These are phyloP conservation scores for Clepsis dumicolana DNA, from an alignment of 2,888 invertebrate genomes.

Conservation along the genomic window DNA sequence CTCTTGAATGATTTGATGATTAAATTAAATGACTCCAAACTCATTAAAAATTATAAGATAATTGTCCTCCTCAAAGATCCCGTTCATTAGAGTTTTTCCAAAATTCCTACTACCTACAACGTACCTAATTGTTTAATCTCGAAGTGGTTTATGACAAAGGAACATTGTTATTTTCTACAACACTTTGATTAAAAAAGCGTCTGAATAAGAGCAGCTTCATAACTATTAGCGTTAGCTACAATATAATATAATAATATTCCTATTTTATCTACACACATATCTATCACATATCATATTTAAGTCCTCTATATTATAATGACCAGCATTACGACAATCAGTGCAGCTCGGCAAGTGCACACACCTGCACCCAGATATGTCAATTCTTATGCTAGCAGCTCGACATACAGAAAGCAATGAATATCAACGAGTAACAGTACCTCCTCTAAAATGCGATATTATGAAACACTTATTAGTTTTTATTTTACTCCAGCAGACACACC, in stretches of 20 bases:
- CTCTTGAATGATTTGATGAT: neutral
- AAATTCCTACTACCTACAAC: neutral
- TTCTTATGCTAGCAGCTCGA: no score
- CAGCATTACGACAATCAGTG: no score
- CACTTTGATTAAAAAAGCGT: neutral
- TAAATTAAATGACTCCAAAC: neutral
- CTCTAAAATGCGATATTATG: neutral
- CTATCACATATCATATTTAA: no score
- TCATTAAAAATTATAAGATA: neutral
- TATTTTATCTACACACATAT: no score
- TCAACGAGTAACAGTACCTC: neutral
- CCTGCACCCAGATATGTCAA: neutral
- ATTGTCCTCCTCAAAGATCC: neutral
- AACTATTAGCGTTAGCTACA: no score
- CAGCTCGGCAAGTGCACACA: no score
- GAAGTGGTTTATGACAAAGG: neutral
- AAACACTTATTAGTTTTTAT: conserved; percentile 23
- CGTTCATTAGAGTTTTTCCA: neutral
- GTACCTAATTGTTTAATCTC: neutral
- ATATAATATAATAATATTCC: no score
- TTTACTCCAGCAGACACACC: conserved; percentile 33
- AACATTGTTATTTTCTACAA: neutral
- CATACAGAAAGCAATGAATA: no score
- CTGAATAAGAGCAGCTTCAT: neutral
- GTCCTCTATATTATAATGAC: no score